These are phyloP conservation scores for Laupala kohalensis DNA, from an alignment of 1,140 invertebrate species.

Conservation along the genomic window DNA sequence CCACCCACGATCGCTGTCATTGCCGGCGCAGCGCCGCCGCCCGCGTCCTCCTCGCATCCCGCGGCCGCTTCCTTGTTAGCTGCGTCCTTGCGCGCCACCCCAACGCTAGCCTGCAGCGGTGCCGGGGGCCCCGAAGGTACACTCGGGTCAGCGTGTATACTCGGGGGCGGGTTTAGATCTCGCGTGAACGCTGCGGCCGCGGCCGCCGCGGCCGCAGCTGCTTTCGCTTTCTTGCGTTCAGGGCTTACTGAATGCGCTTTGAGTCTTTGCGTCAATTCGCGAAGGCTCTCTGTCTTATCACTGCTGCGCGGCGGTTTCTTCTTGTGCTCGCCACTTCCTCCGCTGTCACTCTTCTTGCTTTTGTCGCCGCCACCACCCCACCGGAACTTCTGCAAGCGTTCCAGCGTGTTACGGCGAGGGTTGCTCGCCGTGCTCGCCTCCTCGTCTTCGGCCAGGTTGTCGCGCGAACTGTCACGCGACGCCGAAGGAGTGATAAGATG, in stretches of 20 bases:
- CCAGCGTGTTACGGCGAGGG: conserved; percentile 40
- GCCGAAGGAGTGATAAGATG: not conserved
- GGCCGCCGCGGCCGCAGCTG: conserved; percentile 18
- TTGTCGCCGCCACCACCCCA: conserved; percentile 46
- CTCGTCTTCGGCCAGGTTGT: conserved; percentile 13
- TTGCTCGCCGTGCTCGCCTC: not conserved
- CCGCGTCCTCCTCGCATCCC: too few species aligned
- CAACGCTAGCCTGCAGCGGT: not conserved
- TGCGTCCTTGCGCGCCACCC: not conserved
- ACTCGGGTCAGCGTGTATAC: not conserved
- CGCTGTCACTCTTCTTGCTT: not conserved
- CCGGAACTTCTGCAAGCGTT: conserved; percentile 59
- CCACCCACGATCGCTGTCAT: conserved; percentile 17
- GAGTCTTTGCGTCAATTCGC: conserved; percentile 61
- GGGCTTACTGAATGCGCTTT: conserved; percentile 42
- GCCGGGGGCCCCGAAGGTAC: not conserved
- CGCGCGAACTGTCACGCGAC: not conserved
- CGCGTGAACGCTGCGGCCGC: conserved; percentile 28
- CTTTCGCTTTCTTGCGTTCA: conserved; percentile 17
- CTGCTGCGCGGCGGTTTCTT: conserved; percentile 33
- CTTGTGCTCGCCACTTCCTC: conserved; percentile 22
- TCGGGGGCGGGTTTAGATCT: not conserved
- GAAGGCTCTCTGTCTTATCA: conserved; percentile 52
- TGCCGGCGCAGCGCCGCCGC: not conserved
- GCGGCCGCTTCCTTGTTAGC: not conserved